Base-by-base conservation (phyloP, 2,113 vertebrate species). In the Ramphastos sulfuratus region DNA sequence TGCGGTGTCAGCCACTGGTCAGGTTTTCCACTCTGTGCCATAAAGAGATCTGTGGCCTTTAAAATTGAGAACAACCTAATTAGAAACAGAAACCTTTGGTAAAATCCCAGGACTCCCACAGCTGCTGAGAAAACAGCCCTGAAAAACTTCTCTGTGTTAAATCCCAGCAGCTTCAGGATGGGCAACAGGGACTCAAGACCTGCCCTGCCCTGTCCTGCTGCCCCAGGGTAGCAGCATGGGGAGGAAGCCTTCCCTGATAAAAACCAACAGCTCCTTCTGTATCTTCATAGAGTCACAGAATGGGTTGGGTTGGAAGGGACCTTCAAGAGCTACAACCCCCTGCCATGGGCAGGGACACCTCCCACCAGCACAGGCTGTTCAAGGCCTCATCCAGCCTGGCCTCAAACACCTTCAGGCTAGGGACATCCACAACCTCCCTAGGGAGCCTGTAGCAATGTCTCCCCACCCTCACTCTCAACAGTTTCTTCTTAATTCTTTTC, bases 51-150 rank as follows among this genome's bases (percentile, higher is more conserved):
- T 13, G 31, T 81, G 81, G 83, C 73, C 91, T 93, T 95, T 92
- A 66, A 77, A 86, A 90, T 4, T 42, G 80, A 84, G 89, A 92
- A 77, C 77, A 88, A 67, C 65, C 73, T 86, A 81, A 93, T 90
- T 60, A 89, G 89, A 92, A 95, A 91, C 85, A 95, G 88, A 87
- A 93, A 86, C 69, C 69, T 89, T 59, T 56, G 77, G 83, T 67
- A 81, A 86, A 90, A 93, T 71, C 73, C 86, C 83, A 92, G 64
- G 39, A 67, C 54, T 88, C 69, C 70, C 52, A 31, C 31, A 30
- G 89, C 77, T 90, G 42, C 3, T 21, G 42, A 77, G 76, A 17
- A 2, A 83, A 73, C 24, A 78, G 55, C 42, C 35, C 66, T 14
- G 13, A 6, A 64, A 61, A 2, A 35, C 44, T 44, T 4, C 6